phyloP scores from a whole-genome alignment of 2,888 invertebrate genomes.

The Antheraea yamamai region DNA sequence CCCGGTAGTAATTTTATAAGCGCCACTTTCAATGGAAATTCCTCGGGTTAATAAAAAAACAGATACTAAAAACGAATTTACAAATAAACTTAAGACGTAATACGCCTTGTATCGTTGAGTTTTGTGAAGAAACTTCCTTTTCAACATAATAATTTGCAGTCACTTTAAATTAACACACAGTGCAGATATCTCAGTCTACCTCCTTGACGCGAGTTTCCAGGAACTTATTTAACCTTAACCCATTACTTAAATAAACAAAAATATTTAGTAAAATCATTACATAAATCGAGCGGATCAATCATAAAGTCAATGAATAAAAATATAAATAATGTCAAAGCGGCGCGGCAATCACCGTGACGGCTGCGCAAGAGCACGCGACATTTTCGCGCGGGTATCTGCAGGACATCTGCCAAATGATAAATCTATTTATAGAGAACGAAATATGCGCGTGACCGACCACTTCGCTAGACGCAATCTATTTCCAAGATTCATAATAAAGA shows the following conservation, averaged over 20 bases:
- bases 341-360: conserved; percentile 17
- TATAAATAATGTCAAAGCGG: conserved; percentile 39
- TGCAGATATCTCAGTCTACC: too few species aligned
- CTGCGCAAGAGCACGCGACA: conserved; percentile 57
- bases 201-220: neutral
- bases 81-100: too few species aligned
- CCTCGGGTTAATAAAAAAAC: too few species aligned
- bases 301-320: conserved; percentile 42
- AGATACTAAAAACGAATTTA: too few species aligned
- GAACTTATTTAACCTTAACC: neutral
- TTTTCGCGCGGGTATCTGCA: conserved; percentile 52
- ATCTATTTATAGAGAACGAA: conserved; percentile 65
- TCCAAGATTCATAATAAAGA: conserved; percentile 59
- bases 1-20: too few species aligned
- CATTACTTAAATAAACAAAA: neutral
- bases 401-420: conserved; percentile 76
- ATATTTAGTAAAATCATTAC: neutral
- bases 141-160: too few species aligned
- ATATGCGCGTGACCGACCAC: conserved; percentile 75
- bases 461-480: conserved; percentile 62
- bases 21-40: too few species aligned
- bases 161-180: too few species aligned
- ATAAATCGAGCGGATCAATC: conserved; percentile 26
- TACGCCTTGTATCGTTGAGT: too few species aligned
- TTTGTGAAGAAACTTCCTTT: too few species aligned